Evolutionary conservation across 2,888 invertebrate species (phyloP).

Genomic region (Epistrophella euchroma): DNA sequence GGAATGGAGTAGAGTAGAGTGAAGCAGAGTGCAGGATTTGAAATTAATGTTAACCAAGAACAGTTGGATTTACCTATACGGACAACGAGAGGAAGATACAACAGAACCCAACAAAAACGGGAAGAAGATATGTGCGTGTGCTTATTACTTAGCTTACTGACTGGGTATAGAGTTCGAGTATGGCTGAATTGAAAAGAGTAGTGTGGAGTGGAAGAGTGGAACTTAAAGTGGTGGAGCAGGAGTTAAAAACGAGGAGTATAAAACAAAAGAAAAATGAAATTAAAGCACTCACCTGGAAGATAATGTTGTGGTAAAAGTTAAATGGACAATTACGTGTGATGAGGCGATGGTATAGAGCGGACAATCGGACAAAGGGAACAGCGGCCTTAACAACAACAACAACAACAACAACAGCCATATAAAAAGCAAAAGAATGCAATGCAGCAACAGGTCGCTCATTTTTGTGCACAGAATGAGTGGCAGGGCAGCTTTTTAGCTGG

Average conservation of each 20-base stretch:
- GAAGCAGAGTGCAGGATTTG: constrained; percentile 42
- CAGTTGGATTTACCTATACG: constrained; percentile 55
- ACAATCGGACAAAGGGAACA: constrained; percentile 51
- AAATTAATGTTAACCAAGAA: constrained; percentile 51
- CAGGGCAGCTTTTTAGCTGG: constrained; percentile 38
- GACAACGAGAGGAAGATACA: constrained; percentile 22
- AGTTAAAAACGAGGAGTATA: constrained; percentile 9
- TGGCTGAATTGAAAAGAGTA: not conserved
- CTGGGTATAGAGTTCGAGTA: not conserved
- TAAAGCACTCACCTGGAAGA: constrained; percentile 73
- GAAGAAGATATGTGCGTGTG: constrained; percentile 45
- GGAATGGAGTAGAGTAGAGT: constrained; percentile 37
- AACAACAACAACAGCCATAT: not conserved
- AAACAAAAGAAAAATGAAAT: constrained; percentile 70
- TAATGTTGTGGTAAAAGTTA: constrained; percentile 75
- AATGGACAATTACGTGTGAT: constrained; percentile 72
- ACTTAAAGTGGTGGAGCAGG: constrained; percentile 10
- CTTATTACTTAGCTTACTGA: constrained; percentile 23
- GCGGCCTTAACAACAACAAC: not conserved
- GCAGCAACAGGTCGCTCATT: constrained; percentile 38
- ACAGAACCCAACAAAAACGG: no score
- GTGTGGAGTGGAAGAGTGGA: not conserved
- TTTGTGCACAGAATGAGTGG: constrained; percentile 36
- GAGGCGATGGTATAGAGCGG: constrained; percentile 48
- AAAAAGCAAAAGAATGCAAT: constrained; percentile 37